phyloP scores from a whole-genome alignment of 2,113 vertebrate genomes.

The Noturus placidus region DNA sequence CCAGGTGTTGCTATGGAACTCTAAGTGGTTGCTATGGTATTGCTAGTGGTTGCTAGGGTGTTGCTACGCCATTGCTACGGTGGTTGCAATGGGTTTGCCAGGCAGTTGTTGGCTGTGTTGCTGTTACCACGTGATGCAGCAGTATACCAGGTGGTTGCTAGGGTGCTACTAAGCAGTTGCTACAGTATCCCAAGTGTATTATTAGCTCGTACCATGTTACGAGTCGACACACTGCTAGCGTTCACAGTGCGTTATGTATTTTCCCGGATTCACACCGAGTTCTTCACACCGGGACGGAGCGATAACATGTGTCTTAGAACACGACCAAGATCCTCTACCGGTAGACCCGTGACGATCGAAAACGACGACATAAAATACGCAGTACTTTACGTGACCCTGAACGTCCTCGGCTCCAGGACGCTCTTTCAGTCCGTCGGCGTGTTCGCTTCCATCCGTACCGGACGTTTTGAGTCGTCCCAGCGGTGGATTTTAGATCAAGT shows the following conservation, averaged over 20 bases:
- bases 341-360: neutral
- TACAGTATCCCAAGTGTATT: neutral
- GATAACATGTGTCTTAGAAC: neutral
- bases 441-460: too few species aligned
- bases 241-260: neutral
- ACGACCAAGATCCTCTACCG: neutral
- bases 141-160: neutral
- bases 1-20: neutral
- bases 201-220: neutral
- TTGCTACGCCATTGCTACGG: neutral
- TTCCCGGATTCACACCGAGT: neutral
- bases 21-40: neutral
- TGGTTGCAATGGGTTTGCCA: neutral
- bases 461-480: too few species aligned
- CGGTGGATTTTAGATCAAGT: too few species aligned
- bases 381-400: too few species aligned
- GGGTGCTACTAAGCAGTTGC: neutral
- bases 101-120: neutral
- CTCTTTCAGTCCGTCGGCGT: neutral
- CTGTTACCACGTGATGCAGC: too few species aligned
- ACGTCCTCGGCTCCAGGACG: too few species aligned
- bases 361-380: too few species aligned
- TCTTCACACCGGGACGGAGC: neutral
- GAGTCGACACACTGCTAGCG: neutral
- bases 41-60: neutral